A percentile compares a stretch with the other conserved stretches of the same genome.
These are phyloP conservation scores for Hyppa rectilinea DNA, from an alignment of 2,888 invertebrate species.

Conservation along the genomic window DNA sequence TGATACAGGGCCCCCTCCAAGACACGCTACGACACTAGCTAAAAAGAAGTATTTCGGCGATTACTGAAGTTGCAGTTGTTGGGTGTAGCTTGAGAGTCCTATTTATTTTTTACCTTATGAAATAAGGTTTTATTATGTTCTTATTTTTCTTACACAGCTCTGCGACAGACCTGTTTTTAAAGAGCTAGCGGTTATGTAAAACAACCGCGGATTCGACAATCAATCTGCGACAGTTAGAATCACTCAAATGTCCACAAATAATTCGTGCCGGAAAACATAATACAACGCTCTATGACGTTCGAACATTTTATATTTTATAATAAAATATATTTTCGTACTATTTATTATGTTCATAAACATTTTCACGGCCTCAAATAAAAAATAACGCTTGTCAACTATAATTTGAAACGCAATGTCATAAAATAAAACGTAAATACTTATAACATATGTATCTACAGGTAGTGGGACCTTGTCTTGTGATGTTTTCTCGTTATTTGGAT, in stretches of 20 bases:
- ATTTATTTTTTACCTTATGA: no score
- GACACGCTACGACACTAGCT: no score
- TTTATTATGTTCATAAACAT: constrained; percentile 31
- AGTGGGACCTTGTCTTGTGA: background rate
- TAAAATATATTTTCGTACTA: constrained; percentile 34
- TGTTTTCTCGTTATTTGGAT: background rate
- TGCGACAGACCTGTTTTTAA: no score
- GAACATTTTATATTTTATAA: constrained; percentile 32
- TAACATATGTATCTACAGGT: background rate
- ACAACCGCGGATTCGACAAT: no score
- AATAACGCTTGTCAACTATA: constrained; percentile 18
- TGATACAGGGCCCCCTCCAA: no score
- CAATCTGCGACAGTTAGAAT: no score
- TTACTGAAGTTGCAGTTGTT: background rate
- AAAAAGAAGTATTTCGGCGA: no score
- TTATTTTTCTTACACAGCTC: no score
- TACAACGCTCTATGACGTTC: constrained; percentile 38
- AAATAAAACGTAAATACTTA: background rate
- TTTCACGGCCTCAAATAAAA: constrained; percentile 19
- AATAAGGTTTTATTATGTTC: no score
- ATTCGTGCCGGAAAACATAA: constrained; percentile 24
- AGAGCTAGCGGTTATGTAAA: no score
- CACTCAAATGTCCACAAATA: constrained; percentile 18
- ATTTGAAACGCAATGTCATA: constrained; percentile 3
- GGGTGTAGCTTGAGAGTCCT: background rate